A percentile compares a stretch with the other conserved stretches of the same genome.
Conservation (phyloP, 2,888 invertebrate genomes). For the Leucophora obtusa region DNA sequence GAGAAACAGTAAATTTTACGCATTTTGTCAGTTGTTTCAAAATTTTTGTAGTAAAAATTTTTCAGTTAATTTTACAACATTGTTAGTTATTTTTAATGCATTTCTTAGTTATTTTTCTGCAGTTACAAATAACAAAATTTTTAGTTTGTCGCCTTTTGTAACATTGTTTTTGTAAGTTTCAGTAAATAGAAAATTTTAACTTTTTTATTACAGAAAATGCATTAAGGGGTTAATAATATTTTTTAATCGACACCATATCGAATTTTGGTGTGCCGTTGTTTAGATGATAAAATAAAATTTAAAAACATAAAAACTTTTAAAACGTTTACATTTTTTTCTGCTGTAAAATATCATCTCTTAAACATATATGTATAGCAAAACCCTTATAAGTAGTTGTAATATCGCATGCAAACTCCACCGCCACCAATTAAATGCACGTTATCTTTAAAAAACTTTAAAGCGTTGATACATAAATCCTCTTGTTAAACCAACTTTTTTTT, state of each 20-base stretch:
- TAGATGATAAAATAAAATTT: not conserved
- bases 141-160: too few relatives aligned
- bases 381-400: conserved; percentile 31
- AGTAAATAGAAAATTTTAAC: too few relatives aligned
- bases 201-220: not conserved
- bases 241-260: not conserved
- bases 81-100: too few relatives aligned
- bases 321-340: not conserved
- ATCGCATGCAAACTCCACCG: conserved; percentile 53
- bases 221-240: not conserved
- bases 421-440: conserved; percentile 76
- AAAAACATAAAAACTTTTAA: not conserved
- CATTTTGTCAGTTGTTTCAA: too few relatives aligned
- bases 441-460: conserved; percentile 76
- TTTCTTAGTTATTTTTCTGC: too few relatives aligned
- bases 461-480: conserved; percentile 77
- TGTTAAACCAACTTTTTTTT: conserved; percentile 68
- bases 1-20: too few relatives aligned
- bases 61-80: too few relatives aligned
- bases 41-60: too few relatives aligned
- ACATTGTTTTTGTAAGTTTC: too few relatives aligned
- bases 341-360: not conserved
- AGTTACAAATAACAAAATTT: too few relatives aligned
- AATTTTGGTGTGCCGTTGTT: not conserved
- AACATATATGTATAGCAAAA: not conserved